Conservation (phyloP, 2,888 invertebrate species). For the Sinelater perroti region DNA sequence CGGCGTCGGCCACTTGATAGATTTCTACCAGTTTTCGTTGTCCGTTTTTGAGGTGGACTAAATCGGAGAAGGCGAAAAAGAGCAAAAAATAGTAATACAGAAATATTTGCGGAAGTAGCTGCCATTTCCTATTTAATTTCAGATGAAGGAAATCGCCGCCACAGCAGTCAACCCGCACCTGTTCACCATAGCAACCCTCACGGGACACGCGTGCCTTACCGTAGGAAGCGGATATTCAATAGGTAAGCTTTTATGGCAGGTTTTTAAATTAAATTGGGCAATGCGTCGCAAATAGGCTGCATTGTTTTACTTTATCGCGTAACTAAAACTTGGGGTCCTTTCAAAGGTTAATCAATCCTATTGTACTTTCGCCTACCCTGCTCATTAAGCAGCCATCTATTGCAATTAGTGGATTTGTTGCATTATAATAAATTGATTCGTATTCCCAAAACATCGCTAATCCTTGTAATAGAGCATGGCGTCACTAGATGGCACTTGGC, state of each 20-base stretch:
- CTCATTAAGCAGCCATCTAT: conserved; percentile 4
- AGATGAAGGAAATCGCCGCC: conserved; percentile 75
- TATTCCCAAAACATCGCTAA: neutral
- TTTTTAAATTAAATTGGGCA: conserved; percentile 12
- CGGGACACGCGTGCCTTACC: conserved; percentile 81
- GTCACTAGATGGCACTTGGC: conserved; percentile 8
- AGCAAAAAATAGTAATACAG: too few species aligned
- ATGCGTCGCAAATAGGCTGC: conserved; percentile 6
- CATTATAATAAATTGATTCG: neutral
- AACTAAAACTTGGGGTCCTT: conserved; percentile 15
- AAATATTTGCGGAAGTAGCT: neutral
- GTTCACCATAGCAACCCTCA: conserved; percentile 90
- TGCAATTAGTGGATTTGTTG: conserved; percentile 5
- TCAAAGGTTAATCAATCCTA: conserved; percentile 17
- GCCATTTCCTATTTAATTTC: conserved; percentile 40
- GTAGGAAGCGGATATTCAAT: conserved; percentile 79
- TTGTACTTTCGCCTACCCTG: conserved; percentile 11
- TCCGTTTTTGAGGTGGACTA: too few species aligned
- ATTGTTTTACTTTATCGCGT: conserved; percentile 15
- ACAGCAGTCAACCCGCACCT: conserved; percentile 80
- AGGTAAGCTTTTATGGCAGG: conserved; percentile 50
- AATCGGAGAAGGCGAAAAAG: too few species aligned
- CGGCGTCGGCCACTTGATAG: too few species aligned
- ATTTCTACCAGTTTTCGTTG: too few species aligned
- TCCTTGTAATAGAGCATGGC: neutral